Evolutionary conservation across 2,113 vertebrate genomes (phyloP).

Genomic region (Gymnogyps californianus): DNA sequence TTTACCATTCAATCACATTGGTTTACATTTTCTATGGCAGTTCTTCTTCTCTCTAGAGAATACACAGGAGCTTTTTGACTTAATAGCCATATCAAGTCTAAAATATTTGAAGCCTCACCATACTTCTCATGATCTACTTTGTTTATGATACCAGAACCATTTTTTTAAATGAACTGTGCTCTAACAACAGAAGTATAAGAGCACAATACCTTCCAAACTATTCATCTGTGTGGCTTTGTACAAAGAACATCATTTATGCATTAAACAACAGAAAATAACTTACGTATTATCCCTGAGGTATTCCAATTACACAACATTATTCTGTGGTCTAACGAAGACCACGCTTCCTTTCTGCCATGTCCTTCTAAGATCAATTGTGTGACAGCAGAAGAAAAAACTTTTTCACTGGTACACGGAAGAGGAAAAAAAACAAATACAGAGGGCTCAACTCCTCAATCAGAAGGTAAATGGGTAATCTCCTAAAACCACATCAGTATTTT

Average conservation of each 20-base stretch:
- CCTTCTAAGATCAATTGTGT: background rate
- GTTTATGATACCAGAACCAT: background rate
- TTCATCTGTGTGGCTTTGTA: background rate
- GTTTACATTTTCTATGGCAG: background rate
- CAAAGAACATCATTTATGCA: background rate
- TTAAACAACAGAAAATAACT: constrained; percentile 12
- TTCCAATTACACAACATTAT: constrained; percentile 13
- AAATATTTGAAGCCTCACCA: background rate
- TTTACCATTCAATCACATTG: background rate
- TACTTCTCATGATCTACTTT: background rate
- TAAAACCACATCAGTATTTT: background rate
- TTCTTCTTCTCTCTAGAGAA: background rate
- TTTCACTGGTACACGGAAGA: background rate
- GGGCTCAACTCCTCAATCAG: background rate
- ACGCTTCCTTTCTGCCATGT: background rate
- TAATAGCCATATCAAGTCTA: background rate
- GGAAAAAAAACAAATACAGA: background rate
- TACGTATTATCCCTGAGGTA: background rate
- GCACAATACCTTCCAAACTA: background rate
- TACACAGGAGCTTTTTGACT: background rate
- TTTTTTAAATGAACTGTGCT: background rate
- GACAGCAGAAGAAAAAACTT: background rate
- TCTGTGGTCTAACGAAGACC: constrained; percentile 6
- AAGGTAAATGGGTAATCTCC: background rate
- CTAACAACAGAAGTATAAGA: background rate